Evolutionary conservation across 37 sponge, comb jelly and placozoan species (phyloP), one percentile per base, ranked within the genome.

Genomic region (Cliona cf. orientalis): DNA sequence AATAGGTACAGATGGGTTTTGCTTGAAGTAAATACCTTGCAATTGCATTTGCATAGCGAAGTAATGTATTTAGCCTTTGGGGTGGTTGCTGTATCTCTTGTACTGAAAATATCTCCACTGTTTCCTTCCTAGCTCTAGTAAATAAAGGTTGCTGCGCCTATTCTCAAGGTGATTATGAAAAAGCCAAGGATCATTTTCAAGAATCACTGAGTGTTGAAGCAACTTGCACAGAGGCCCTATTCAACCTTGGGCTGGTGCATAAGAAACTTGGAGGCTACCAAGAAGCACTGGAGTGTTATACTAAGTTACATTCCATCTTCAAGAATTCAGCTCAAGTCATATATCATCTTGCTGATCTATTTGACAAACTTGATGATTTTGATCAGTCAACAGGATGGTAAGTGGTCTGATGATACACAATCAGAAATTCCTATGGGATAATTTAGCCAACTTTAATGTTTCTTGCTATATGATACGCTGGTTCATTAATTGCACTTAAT

Each of bases 171-270:
- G 87, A 93, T n/a, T 88, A 69, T 81, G 94, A 91, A 43, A 88
- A 78, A 59, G 94, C 96, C 1, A 38, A 42, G 42, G 96, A 93
- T 26, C 91, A 84, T 74, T 98, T 91, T 57, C 91, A 95, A 59
- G 99, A 98, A 55, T 94, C 99, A 14, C 75, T 95, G 35, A 80
- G 83, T 66, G 88, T 98, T 35, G 99, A 98, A 55, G 91, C 99
- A 5, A 81, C 94, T 0, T 95, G 96, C 38, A 75, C 90, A 28
- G 96, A 95, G 72, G 96, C 99, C 11, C 85, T 93, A 31, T 95
- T 81, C 69, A 97, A 97, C 71, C 87, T 95, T 2, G 98, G 98
- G 9, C 84, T 97, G 53, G 86, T 84, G 5, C 78, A 94, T 82
- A 97, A 97, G 72, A 90, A 78, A 80, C 49, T 87, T 58, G 61